Base-by-base conservation (phyloP, 2,797 vertebrate genomes). In the Ctenochaetus hawaiiensis region DNA sequence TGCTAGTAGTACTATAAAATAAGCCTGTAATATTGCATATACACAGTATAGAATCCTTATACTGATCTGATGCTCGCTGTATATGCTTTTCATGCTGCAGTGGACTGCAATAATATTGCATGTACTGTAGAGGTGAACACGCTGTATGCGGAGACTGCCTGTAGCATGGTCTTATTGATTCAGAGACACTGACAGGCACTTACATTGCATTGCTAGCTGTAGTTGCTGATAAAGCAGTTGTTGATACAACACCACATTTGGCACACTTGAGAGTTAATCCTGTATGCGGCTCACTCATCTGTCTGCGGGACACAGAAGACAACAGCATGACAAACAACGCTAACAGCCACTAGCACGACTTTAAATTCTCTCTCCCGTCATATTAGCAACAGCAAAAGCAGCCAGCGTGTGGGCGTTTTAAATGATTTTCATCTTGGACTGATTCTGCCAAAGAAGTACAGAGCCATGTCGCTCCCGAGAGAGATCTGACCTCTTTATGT, bases 151-250 rank as follows among this genome's bases (percentile, higher is more conserved):
- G 44, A 82, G 59, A 65, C 84, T 77, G 69, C 67, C 86, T 41
- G 82, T 82, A 85, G 83, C 88, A 87, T 86, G 72, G 67, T 88
- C 81, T 82, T 86, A 95, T 92, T 88, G 92, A 93, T 93, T 92
- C 83, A 70, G 64, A 87, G 68, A 82, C 88, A 87, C 87, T 76
- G 90, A 89, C 93, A 94, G 86, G 84, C 96, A 98, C 98, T 99
- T 97, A 99, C 98, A 99, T 99, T 95, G 98, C 98, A 86, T 99
- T 99, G 97, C 98, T 99, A 91, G 98, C 98, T 93, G 98, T 99
- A 94, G 98, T 98, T 94, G 98, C 98, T 96, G 98, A 99, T 95
- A 99, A 97, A 96, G 98, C 98, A 95, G 98, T 99, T 95, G 98
- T 99, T 95, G 98, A 99, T 96, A 99, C 98, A 94, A 99, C 98